Evolutionary conservation across 2,888 invertebrate genomes (phyloP).

Genomic region (Rambutsinella grinnellia): DNA sequence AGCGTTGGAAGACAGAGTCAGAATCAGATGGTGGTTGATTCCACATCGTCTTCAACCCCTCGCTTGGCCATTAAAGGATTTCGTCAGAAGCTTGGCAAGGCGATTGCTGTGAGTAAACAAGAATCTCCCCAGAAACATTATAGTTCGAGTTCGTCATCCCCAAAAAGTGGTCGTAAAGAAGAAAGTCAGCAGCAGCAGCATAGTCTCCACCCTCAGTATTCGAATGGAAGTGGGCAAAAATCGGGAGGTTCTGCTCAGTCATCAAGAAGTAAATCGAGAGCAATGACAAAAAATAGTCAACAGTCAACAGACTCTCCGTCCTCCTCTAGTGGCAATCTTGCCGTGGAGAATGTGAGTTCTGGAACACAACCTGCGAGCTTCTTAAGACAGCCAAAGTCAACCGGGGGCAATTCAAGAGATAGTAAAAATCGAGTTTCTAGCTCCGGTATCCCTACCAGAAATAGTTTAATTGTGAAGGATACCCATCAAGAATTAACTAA

Average conservation of each 20-base stretch:
- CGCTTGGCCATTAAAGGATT: constrained; percentile 65
- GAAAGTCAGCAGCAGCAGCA: too few species aligned
- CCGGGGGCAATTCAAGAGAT: constrained; percentile 45
- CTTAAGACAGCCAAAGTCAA: constrained; percentile 58
- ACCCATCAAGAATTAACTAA: not conserved
- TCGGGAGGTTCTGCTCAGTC: not conserved
- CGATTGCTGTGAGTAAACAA: constrained; percentile 58
- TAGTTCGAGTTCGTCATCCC: constrained; percentile 37
- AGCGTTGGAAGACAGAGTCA: constrained; percentile 26
- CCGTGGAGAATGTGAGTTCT: not conserved
- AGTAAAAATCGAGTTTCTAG: constrained; percentile 61
- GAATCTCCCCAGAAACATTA: constrained; percentile 35
- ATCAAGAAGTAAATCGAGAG: constrained; percentile 2
- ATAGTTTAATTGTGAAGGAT: constrained; percentile 55
- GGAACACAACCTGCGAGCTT: constrained; percentile 46
- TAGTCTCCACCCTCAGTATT: constrained; percentile 25
- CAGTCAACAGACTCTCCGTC: too few species aligned
- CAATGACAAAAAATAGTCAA: constrained; percentile 18
- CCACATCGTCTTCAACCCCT: constrained; percentile 60
- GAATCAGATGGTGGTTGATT: constrained; percentile 30
- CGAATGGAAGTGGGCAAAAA: constrained; percentile 33
- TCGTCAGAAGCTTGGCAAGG: constrained; percentile 65
- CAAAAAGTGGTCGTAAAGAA: constrained; percentile 56
- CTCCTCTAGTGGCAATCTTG: too few species aligned
- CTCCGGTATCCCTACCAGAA: constrained; percentile 64